Conservation (phyloP, 2,888 invertebrate species). For the Eupsilia transversa region DNA sequence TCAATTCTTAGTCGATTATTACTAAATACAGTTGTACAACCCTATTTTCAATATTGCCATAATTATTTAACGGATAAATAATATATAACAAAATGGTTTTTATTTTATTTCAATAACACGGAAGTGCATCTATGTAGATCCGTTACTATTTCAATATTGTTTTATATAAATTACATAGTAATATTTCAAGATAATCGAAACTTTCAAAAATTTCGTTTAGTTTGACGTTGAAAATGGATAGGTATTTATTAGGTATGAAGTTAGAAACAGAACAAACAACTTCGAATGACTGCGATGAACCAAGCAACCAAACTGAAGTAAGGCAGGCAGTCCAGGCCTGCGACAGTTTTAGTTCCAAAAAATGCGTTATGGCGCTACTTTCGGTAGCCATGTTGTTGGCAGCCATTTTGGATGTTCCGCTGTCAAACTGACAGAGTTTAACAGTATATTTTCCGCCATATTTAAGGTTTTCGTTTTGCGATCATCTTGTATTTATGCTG, state of each 20-base stretch:
- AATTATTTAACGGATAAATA: no score
- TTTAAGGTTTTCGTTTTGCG: no score
- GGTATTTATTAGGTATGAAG: conserved; percentile 38
- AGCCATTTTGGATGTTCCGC: no score
- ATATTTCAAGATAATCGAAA: not conserved
- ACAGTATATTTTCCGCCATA: no score
- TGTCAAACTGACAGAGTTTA: no score
- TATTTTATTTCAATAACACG: not conserved
- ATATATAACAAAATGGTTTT: not conserved
- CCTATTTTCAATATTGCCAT: conserved; percentile 18
- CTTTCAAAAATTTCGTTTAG: not conserved
- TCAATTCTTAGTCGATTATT: conserved; percentile 34
- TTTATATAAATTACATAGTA: no score
- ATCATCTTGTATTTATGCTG: no score
- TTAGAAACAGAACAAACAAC: conserved; percentile 46
- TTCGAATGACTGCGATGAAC: conserved; percentile 42
- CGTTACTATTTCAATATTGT: not conserved
- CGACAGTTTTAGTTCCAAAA: no score
- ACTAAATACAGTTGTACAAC: not conserved
- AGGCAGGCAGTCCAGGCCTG: conserved; percentile 84
- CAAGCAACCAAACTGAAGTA: conserved; percentile 71
- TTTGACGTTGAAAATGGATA: conserved; percentile 20
- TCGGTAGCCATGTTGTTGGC: no score
- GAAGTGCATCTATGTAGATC: no score
- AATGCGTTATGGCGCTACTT: no score